Percentiles rank a stretch among this genome's conserved stretches.
phyloP scores from a whole-genome alignment of 2,888 invertebrate species.

The Mythimna vitellina region DNA sequence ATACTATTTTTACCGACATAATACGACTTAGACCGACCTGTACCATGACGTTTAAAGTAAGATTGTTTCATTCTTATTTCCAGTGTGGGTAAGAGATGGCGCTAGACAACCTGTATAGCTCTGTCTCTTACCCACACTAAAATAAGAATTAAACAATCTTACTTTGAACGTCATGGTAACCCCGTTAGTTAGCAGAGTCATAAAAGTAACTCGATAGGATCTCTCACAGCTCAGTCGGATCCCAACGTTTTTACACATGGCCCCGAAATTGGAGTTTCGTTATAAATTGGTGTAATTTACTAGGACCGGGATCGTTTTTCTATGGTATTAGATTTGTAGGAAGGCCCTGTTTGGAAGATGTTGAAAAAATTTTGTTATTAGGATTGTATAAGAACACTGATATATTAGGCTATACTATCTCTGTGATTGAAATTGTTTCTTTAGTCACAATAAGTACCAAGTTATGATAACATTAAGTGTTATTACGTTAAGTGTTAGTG shows the following conservation, averaged over 20 bases:
- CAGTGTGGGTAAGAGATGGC: too few relatives aligned
- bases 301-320: conserved; percentile 36
- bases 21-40: too few relatives aligned
- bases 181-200: background rate
- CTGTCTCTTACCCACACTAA: too few relatives aligned
- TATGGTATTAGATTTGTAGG: conserved; percentile 41
- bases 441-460: too few relatives aligned
- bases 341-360: conserved; percentile 15
- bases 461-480: too few relatives aligned
- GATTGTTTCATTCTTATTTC: too few relatives aligned
- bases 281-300: conserved; percentile 56
- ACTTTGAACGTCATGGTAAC: too few relatives aligned
- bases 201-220: conserved; percentile 23
- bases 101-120: too few relatives aligned
- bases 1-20: background rate
- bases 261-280: conserved; percentile 47
- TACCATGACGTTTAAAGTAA: too few relatives aligned
- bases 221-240: conserved; percentile 21
- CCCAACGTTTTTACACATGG: conserved; percentile 32
- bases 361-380: conserved; percentile 9
- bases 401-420: too few relatives aligned
- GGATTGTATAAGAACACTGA: background rate
- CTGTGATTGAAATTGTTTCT: background rate
- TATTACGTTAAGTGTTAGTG: fast-evolving
- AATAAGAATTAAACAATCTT: too few relatives aligned